Evolutionary conservation across 2,888 invertebrate genomes (phyloP).

Genomic region (Rutpela maculata): DNA sequence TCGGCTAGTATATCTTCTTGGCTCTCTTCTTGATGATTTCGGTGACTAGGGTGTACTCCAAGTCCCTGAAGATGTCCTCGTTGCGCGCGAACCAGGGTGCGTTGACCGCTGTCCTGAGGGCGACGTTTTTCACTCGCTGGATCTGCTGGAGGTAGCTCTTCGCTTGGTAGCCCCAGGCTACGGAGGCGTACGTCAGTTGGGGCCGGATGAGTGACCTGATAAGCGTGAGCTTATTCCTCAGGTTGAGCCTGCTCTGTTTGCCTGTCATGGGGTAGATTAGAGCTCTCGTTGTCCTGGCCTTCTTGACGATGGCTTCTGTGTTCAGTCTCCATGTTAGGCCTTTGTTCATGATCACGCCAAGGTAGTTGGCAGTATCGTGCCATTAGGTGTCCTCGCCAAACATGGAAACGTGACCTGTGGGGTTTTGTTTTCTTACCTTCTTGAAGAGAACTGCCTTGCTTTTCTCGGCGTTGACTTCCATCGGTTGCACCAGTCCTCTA

Average conservation of each 20-base stretch:
- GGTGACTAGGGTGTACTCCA: not conserved
- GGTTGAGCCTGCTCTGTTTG: not conserved
- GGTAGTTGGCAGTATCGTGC: conserved; percentile 12
- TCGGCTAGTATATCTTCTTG: not conserved
- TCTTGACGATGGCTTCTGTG: not conserved
- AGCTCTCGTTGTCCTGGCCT: conserved; percentile 11
- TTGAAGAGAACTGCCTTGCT: conserved; percentile 5
- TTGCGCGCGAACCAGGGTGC: too few relatives aligned
- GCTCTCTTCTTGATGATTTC: not conserved
- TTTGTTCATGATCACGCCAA: conserved; percentile 18
- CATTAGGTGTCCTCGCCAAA: not conserved
- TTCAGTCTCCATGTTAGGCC: not conserved
- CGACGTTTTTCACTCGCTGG: too few relatives aligned
- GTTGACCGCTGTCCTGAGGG: too few relatives aligned
- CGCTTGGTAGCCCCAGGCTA: too few relatives aligned
- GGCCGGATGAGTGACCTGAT: not conserved
- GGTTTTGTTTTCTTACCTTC: not conserved
- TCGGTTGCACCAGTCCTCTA: not conserved
- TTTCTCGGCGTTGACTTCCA: too few relatives aligned
- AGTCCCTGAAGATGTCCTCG: too few relatives aligned
- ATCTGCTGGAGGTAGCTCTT: too few relatives aligned
- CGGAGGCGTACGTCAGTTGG: too few relatives aligned
- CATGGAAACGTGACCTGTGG: not conserved
- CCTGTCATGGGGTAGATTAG: conserved; percentile 11
- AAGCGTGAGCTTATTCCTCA: conserved; percentile 1